These are phyloP conservation scores for Spicauda simplicius DNA, from an alignment of 2,888 invertebrate genomes.

Conservation along the genomic window DNA sequence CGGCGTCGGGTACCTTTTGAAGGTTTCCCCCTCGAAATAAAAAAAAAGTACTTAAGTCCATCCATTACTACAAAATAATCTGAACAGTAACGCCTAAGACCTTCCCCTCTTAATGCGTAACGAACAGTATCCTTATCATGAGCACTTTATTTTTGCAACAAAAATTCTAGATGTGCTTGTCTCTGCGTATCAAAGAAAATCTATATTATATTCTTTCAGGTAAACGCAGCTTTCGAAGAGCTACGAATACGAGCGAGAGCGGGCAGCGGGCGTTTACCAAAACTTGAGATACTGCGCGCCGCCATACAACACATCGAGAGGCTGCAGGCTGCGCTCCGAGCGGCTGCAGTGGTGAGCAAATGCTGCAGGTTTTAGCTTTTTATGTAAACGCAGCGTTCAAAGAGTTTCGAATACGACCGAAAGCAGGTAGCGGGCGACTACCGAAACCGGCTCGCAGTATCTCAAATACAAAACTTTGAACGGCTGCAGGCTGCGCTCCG, in stretches of 20 bases:
- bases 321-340: constrained; percentile 92
- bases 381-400: constrained; percentile 99
- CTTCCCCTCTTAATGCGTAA: too few relatives aligned
- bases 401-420: constrained; percentile 95
- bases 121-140: too few relatives aligned
- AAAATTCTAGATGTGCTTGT: too few relatives aligned
- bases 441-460: constrained; percentile 98
- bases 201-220: constrained; percentile 79
- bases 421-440: constrained; percentile 97
- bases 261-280: constrained; percentile 97
- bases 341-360: constrained; percentile 75
- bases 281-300: constrained; percentile 98
- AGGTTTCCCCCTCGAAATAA: too few relatives aligned
- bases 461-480: constrained; percentile 99
- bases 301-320: constrained; percentile 99
- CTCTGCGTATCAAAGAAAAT: neutral
- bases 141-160: too few relatives aligned
- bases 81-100: too few relatives aligned
- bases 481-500: constrained; percentile 93
- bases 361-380: neutral
- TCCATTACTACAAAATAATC: too few relatives aligned
- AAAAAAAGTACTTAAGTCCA: too few relatives aligned
- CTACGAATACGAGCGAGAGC: constrained; percentile 96
- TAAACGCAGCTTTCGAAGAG: constrained; percentile 99
- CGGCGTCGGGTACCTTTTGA: too few relatives aligned